phyloP scores from a whole-genome alignment of 1,140 invertebrate species.

The Triops longicaudatus region DNA sequence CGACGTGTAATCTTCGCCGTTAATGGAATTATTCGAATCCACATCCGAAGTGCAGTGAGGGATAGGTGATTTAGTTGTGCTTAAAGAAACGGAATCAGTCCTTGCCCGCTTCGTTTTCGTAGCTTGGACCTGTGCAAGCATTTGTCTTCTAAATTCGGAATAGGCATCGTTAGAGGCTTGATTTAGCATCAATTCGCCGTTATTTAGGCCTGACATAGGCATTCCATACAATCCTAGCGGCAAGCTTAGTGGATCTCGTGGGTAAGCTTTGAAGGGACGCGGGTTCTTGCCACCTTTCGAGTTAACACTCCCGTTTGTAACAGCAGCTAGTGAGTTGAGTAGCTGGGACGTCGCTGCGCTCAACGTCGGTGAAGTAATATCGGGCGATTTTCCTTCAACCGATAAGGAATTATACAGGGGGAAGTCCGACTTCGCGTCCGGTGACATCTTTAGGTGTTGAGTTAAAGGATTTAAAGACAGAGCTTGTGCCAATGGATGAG shows the following conservation, averaged over 20 bases:
- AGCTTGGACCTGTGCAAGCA: constrained; percentile 53
- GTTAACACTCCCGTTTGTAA: constrained; percentile 23
- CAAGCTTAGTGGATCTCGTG: constrained; percentile 54
- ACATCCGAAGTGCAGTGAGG: constrained; percentile 18
- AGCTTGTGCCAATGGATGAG: not conserved
- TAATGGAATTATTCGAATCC: constrained; percentile 19
- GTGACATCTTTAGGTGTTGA: constrained; percentile 31
- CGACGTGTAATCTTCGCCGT: not conserved
- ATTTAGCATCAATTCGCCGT: constrained; percentile 39
- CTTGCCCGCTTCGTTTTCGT: constrained; percentile 43
- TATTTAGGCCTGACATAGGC: constrained; percentile 34
- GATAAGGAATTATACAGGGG: constrained; percentile 16
- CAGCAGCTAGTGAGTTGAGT: constrained; percentile 26
- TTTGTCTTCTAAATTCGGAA: constrained; percentile 53
- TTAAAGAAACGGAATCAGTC: constrained; percentile 27
- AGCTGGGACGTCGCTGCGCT: constrained; percentile 28
- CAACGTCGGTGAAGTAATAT: constrained; percentile 30
- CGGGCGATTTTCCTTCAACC: not conserved
- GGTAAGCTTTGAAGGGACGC: constrained; percentile 57
- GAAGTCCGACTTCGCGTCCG: constrained; percentile 29
- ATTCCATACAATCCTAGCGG: constrained; percentile 39
- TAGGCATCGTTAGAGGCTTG: constrained; percentile 51
- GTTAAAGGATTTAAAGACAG: not conserved
- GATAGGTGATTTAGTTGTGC: constrained; percentile 22
- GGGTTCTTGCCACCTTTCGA: constrained; percentile 37